phyloP scores from a whole-genome alignment of 1,140 invertebrate genomes.

The Leptinotarsa undecemlineata region DNA sequence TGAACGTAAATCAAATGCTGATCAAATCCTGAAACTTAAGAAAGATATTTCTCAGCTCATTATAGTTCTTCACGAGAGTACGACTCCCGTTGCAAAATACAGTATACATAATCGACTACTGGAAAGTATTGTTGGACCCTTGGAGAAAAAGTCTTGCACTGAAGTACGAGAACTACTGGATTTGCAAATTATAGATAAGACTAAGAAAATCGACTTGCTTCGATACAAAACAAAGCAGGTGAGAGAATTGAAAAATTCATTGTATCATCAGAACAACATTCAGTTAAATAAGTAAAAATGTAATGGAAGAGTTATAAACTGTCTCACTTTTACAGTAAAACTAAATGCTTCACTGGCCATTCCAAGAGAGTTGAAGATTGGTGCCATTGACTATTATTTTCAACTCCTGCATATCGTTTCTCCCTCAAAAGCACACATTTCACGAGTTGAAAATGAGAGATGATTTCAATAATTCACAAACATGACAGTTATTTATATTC shows the following conservation, averaged over 20 bases:
- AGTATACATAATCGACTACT: constrained; percentile 37
- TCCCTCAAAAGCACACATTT: no score
- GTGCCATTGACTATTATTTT: no score
- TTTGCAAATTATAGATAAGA: constrained; percentile 74
- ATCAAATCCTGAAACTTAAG: constrained; percentile 72
- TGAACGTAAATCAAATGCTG: constrained; percentile 70
- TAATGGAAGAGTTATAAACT: no score
- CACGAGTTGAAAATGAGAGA: no score
- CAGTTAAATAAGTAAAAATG: no score
- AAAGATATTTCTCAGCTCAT: constrained; percentile 71
- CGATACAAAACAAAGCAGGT: constrained; percentile 67
- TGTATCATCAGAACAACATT: background rate
- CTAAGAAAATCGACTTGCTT: constrained; percentile 75
- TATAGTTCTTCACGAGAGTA: constrained; percentile 62
- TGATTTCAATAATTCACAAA: no score
- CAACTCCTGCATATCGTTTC: no score
- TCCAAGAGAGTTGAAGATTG: no score
- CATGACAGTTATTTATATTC: no score
- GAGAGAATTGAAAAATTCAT: constrained; percentile 2
- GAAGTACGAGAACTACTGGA: constrained; percentile 67
- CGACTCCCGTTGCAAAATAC: constrained; percentile 56
- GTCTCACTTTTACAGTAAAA: no score
- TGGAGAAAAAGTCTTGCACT: constrained; percentile 58
- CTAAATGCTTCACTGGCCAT: no score
- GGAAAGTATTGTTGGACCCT: constrained; percentile 41